phyloP scores from a whole-genome alignment of 2,888 invertebrate genomes.

The Eurois occulta region DNA sequence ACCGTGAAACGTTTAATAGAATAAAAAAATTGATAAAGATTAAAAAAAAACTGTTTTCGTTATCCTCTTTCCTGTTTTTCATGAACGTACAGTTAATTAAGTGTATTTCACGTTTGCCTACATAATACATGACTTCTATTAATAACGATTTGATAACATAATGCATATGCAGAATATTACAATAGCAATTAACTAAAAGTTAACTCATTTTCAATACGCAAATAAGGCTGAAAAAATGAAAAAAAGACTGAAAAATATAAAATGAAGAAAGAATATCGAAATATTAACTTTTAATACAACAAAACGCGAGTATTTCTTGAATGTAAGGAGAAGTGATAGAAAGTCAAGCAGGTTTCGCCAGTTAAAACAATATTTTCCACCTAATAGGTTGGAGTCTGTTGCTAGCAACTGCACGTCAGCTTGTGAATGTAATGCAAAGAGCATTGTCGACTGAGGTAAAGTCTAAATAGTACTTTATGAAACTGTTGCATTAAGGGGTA shows the following conservation, averaged over 20 bases:
- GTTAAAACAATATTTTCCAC: no score
- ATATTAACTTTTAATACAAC: background rate
- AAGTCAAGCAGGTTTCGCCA: no score
- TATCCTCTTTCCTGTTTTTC: background rate
- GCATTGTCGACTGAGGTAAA: no score
- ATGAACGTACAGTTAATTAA: background rate
- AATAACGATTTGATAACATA: background rate
- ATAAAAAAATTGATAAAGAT: background rate
- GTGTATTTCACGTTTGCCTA: background rate
- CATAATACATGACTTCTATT: background rate
- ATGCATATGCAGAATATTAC: background rate
- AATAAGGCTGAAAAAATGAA: no score
- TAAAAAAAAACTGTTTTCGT: conserved; percentile 47
- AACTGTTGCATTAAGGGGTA: no score
- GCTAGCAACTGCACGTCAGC: no score
- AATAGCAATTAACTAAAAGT: background rate
- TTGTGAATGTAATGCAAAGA: no score
- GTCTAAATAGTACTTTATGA: no score
- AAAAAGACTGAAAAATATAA: background rate
- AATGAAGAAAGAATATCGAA: background rate
- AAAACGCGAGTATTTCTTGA: background rate
- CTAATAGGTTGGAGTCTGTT: no score
- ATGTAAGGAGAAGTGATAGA: no score
- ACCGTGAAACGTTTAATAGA: no score
- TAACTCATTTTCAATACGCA: background rate